Evolutionary conservation across 2,113 vertebrate species (phyloP), one percentile per base, ranked within the genome.

Genomic region (Festucalex cinctus): DNA sequence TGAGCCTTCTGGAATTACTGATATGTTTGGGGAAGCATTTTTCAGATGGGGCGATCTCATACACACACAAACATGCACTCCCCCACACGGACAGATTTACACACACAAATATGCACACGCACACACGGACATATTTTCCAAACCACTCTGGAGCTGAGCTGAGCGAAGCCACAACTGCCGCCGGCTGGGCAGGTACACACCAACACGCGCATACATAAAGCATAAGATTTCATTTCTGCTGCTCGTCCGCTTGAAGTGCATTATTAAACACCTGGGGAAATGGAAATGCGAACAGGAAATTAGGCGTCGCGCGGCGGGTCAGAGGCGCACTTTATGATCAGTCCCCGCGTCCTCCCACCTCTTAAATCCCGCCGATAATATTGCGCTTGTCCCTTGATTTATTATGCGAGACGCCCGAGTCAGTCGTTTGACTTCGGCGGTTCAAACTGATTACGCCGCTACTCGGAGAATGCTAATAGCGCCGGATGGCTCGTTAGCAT

Each of bases 241-340:
- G 20, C 66, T 32, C 63, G 62, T 60, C 39, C 58, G 75, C 70
- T 71, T 79, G 72, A 57, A 78, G 65, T 74, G 59, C 73, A 76
- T 81, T 78, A 76, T 83, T 83, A 68, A 82, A 82, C 68, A 78
- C 35, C 36, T 59, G 2, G 0, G 72, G 73, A 78, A 80, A 82
- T 74, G 80, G 70, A 79, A 85, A 83, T 65, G 22, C 70, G 63
- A 70, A 58, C 63, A 79, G 83, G 79, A 85, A 76, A 76, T 82
- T 68, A 70, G 72, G 70, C 72, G 73, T 79, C 77, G 39, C 57
- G 49, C 48, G n/a, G 46, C 36, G 8, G 60, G 60, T 63, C 65
- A 63, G 36, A 44, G 6, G 1, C 49, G 26, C n/a, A 68, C 41
- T 76, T 71, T 56, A 51, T 66, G 66, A 77, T 70, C 35, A 68